Conservation (phyloP, 1,140 invertebrate species). For the Tribolium madens region DNA sequence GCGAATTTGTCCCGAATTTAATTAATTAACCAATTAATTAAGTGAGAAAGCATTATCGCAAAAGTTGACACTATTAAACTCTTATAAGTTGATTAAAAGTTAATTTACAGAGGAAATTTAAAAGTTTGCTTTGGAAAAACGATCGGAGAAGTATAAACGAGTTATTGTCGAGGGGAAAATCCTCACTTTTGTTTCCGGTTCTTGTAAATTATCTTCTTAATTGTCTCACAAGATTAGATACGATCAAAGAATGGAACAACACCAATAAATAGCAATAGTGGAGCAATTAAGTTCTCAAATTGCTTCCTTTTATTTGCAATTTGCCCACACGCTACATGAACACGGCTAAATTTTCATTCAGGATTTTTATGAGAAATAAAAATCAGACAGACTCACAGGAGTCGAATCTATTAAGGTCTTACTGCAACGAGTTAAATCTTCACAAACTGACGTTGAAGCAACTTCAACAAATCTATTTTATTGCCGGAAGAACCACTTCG, state of each 20-base stretch:
- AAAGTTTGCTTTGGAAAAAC: constrained; percentile 20
- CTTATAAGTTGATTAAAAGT: constrained; percentile 35
- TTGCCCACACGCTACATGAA: neutral
- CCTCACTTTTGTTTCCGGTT: constrained; percentile 7
- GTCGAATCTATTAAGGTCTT: constrained; percentile 8
- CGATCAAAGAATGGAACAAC: constrained; percentile 14
- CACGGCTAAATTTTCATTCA: neutral
- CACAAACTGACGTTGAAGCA: constrained; percentile 14
- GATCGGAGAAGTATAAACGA: constrained; percentile 15
- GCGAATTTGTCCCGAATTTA: neutral
- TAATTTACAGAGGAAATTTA: constrained; percentile 20
- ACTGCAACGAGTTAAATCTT: constrained; percentile 24
- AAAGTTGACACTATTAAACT: constrained; percentile 32
- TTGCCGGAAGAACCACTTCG: constrained; percentile 28
- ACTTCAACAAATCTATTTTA: constrained; percentile 23
- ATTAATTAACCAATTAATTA: constrained; percentile 28
- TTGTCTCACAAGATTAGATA: constrained; percentile 22
- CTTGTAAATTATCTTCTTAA: constrained; percentile 31
- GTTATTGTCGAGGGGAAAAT: neutral
- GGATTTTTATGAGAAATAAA: constrained; percentile 18
- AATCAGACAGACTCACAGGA: neutral
- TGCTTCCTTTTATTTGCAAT: constrained; percentile 21
- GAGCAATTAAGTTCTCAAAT: neutral
- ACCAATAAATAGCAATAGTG: constrained; percentile 25
- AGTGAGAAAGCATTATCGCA: constrained; percentile 20